Evolutionary conservation across 2,888 invertebrate genomes (phyloP), one percentile per base, ranked within the genome.

Genomic region (Bombylius major): DNA sequence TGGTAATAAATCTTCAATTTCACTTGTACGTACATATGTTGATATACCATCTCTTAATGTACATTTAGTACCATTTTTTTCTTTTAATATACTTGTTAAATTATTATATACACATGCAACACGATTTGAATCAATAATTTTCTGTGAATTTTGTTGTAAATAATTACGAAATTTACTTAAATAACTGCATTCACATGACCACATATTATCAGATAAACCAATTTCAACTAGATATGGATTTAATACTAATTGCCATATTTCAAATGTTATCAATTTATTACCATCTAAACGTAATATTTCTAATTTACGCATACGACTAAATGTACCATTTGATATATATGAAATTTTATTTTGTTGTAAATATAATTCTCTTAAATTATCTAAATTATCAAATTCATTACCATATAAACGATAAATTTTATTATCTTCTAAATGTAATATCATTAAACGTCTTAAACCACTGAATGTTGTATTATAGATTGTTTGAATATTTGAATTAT

Each of bases 101-200:
- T 87, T 87, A 69, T 84, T 83, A 68, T 84, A 83, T 64, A 86
- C 77, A 70, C 92, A 92, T 55, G 82, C 82, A 58, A 92, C 83
- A 64, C 82, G 82, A 59, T 81, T 79, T 51, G 86, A 84, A 69
- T 93, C 92, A 63, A 83, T 79, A 53, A 93, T 86, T 78, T 90
- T 90, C 58, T 84, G 87, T 50, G 82, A 78, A 71, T 88, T 88
- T 59, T 82, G 81, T 65, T 82, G 82, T 68, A 92, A 80, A 84
- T 90, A 93, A 64, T 80, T 81, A 65, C 88, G 82, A 69, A 87
- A 88, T 69, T 84, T 82, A 64, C 85, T 83, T 66, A 91, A 75
- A 72, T 88, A 92, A 65, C 82, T 81, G 75, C 94, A 95, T 70
- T 91, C 90, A 75, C 94, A 94, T 61, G 88, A 88, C 93, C 93